Conservation (phyloP, 2,888 invertebrate species). For the Dione juno region DNA sequence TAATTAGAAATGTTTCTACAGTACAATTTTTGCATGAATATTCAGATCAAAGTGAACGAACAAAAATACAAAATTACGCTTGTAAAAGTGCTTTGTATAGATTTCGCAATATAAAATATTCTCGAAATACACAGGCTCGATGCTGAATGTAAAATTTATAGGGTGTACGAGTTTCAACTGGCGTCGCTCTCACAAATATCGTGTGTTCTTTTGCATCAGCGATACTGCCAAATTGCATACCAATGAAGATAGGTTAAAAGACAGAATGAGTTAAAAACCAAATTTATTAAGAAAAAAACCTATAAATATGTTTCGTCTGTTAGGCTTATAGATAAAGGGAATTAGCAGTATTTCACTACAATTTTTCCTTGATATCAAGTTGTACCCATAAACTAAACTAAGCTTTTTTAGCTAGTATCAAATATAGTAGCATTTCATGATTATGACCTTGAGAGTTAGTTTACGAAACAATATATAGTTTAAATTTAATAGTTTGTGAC, state of each 20-base stretch:
- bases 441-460: neutral
- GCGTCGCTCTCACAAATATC: slow-evolving; percentile 32
- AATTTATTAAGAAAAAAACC: too few relatives aligned
- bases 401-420: too few relatives aligned
- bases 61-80: slow-evolving; percentile 1
- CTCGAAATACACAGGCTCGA: slow-evolving; percentile 28
- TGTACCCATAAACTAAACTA: too few relatives aligned
- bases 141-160: slow-evolving; percentile 36
- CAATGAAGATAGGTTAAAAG: slow-evolving; percentile 19
- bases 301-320: too few relatives aligned
- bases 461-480: too few relatives aligned
- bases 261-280: neutral
- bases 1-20: neutral
- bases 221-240: slow-evolving; percentile 23
- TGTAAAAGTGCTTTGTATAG: slow-evolving; percentile 6
- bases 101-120: slow-evolving; percentile 32
- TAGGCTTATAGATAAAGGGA: neutral
- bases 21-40: neutral
- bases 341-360: too few relatives aligned
- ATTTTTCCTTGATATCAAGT: too few relatives aligned
- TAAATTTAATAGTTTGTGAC: too few relatives aligned
- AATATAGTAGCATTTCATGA: too few relatives aligned
- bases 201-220: slow-evolving; percentile 30
- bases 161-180: slow-evolving; percentile 27
- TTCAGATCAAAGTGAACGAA: neutral